Base-by-base conservation (phyloP, 2,888 invertebrate species). In the Aporophyla lueneburgensis region DNA sequence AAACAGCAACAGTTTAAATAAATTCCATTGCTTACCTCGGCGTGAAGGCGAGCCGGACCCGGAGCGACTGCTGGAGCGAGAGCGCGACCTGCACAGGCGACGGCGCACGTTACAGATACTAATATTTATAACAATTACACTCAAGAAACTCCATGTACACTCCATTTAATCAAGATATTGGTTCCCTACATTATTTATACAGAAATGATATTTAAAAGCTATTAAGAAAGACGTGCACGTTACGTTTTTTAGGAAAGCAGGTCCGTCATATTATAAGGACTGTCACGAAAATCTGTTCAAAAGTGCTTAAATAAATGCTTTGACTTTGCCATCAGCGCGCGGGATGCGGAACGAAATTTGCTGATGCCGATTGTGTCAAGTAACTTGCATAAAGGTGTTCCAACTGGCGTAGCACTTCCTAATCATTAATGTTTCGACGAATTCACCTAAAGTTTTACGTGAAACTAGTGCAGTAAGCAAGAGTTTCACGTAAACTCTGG, bases 1-100 rank as follows among this genome's bases (percentile, higher is more conserved):
- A 33, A 33, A 33, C 33, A 33, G 33, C 33, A 33, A 33, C 33
- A 33, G 33, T 33, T 33, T 19, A 51, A 51, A 59, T 59, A 59
- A 59, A 10, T 33, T 59, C 9, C 27, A 21, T 51, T 4, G 14
- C 79, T 83, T 74, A 92, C 93, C 90, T 90, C 90, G 89, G 80
- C 93, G 89, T 80, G 93, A 89, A 0, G 93, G 93, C 9, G 93
- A 92, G 70, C 89, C 89, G 78, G 93, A 92, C 10, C 93, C 90
- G 21, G 93, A 92, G 19, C 91, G 86, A 0, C 93, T 90, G 76
- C 93, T 80, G 61, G 91, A 91, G 16, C 92, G 90, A 2, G 94
- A 93, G 33, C 91, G 88, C 43, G 92, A 93, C 27, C 93, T 88
- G 66, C 46, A 46, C 53, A 40, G 12, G 24, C 5, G 14, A 46